A percentile compares a stretch with the other conserved stretches of the same genome.
These are phyloP conservation scores for Microchrysa polita DNA, from an alignment of 2,888 invertebrate species.

Conservation along the genomic window DNA sequence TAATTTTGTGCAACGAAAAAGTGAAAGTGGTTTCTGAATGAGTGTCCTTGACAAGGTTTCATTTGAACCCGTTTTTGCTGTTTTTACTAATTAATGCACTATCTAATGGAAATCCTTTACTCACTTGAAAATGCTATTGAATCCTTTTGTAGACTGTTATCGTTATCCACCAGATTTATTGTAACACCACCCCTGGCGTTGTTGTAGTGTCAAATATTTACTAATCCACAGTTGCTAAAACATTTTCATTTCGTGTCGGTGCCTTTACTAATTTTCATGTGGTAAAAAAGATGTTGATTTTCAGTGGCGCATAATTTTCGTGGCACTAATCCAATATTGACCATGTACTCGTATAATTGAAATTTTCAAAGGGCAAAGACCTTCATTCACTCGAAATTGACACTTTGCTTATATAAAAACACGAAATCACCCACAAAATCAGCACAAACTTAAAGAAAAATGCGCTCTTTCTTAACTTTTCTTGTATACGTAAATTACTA, in stretches of 20 bases:
- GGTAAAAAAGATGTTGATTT: background rate
- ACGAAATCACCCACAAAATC: conserved; percentile 11
- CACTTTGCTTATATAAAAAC: background rate
- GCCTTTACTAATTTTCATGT: background rate
- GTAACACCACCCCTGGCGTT: background rate
- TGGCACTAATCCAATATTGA: background rate
- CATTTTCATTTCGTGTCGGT: conserved; percentile 20
- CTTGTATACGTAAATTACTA: background rate
- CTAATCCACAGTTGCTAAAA: conserved; percentile 36
- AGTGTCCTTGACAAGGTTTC: conserved; percentile 45
- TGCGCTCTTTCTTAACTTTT: too few species aligned
- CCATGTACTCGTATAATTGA: conserved; percentile 23
- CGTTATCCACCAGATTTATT: conserved; percentile 7
- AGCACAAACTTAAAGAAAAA: background rate
- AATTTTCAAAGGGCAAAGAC: conserved; percentile 31
- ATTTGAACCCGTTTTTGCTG: conserved; percentile 43
- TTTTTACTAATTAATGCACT: conserved; percentile 18
- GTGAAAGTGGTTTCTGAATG: conserved; percentile 44
- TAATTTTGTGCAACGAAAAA: conserved; percentile 29
- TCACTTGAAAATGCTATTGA: conserved; percentile 15
- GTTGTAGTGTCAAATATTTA: background rate
- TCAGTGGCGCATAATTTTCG: conserved; percentile 21
- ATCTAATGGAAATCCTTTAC: conserved; percentile 30
- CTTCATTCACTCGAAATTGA: conserved; percentile 33
- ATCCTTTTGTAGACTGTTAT: background rate